Percentiles rank a stretch among this genome's conserved stretches.
These are phyloP conservation scores for Solea solea DNA, from an alignment of 2,113 vertebrate species.

Conservation along the genomic window DNA sequence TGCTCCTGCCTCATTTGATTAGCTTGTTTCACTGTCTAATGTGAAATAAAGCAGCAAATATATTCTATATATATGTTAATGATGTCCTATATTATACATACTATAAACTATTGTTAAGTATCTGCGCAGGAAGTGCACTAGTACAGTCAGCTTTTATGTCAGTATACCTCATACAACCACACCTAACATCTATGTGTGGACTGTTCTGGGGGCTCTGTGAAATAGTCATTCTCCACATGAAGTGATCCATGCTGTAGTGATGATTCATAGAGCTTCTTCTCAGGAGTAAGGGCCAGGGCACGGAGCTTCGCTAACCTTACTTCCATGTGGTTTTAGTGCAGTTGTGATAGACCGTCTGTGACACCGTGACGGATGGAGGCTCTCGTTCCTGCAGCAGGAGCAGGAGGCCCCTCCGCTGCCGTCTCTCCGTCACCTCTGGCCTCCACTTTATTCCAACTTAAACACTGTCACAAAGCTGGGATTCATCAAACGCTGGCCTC, in stretches of 20 bases:
- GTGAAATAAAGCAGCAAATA: too few species aligned
- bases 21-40: too few species aligned
- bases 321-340: conserved; percentile 11
- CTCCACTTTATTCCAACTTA: background rate
- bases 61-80: too few species aligned
- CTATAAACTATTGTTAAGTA: too few species aligned
- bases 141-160: too few species aligned
- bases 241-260: background rate
- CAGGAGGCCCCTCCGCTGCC: background rate
- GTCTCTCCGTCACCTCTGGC: conserved; percentile 1
- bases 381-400: background rate
- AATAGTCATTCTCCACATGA: conserved; percentile 12
- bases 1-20: too few species aligned
- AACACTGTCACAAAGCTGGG: conserved; percentile 5
- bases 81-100: too few species aligned
- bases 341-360: background rate
- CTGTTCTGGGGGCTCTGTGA: conserved; percentile 1
- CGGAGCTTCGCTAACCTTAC: conserved; percentile 5
- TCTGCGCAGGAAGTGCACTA: too few species aligned
- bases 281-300: background rate
- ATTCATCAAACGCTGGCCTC: background rate
- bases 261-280: background rate
- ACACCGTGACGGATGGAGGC: conserved; percentile 17
- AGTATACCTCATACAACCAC: too few species aligned
- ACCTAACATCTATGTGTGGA: background rate